Evolutionary conservation across 2,797 vertebrate genomes (phyloP).

Genomic region (Ataeniobius toweri): DNA sequence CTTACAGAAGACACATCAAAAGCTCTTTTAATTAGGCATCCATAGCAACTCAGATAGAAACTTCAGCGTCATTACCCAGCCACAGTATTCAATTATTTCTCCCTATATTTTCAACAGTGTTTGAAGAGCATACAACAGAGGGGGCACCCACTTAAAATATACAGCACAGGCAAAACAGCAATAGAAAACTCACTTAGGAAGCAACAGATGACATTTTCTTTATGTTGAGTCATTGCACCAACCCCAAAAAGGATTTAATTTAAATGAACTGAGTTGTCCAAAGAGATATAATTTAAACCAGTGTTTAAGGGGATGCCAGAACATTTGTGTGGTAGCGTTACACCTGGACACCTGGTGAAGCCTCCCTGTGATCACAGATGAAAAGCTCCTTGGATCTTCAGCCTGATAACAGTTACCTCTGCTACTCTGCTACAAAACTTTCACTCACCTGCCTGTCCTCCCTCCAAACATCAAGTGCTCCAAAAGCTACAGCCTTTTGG

Average conservation of each 20-base stretch:
- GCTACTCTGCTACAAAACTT: no score
- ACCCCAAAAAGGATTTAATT: background rate
- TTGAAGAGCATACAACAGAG: background rate
- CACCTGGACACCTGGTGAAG: no score
- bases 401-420: no score
- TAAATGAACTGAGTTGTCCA: background rate
- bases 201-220: background rate
- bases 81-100: background rate
- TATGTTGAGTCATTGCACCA: no score
- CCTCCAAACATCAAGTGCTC: no score
- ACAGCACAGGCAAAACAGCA: background rate
- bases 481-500: no score
- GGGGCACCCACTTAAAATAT: background rate
- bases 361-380: no score
- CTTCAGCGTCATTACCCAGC: background rate
- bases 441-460: no score
- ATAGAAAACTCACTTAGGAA: background rate
- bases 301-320: no score
- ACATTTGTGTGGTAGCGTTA: no score
- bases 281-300: background rate
- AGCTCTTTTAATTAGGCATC: background rate
- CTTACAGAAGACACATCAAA: background rate
- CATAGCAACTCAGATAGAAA: background rate
- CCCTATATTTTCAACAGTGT: background rate
- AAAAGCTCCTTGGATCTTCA: no score